Evolutionary conservation across 2,797 vertebrate genomes (phyloP).

Genomic region (Phalanger gymnotis): DNA sequence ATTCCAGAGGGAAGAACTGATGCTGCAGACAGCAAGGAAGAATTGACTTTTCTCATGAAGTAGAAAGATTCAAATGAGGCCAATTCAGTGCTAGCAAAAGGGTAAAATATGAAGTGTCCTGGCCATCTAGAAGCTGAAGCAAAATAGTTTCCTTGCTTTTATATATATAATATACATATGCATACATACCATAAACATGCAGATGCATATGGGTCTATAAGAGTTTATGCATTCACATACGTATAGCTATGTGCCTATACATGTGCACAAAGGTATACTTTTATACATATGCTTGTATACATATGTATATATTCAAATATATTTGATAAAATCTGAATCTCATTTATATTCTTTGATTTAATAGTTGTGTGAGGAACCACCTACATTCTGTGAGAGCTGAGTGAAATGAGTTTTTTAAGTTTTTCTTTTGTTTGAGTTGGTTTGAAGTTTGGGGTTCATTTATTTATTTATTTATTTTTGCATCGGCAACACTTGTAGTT

Average conservation of each 20-base stretch:
- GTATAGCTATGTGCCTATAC: neutral
- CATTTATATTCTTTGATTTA: conserved; percentile 80
- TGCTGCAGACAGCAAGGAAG: conserved; percentile 95
- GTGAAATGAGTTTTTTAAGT: conserved; percentile 80
- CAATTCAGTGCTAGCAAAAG: conserved; percentile 95
- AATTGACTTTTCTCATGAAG: conserved; percentile 98
- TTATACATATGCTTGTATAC: neutral
- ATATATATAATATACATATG: conserved; percentile 50
- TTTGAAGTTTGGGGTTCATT: neutral
- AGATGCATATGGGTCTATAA: no score
- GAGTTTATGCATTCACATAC: no score
- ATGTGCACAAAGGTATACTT: neutral
- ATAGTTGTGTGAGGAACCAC: conserved; percentile 80
- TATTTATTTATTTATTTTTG: conserved; percentile 68
- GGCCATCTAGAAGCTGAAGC: conserved; percentile 94
- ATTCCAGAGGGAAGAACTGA: conserved; percentile 97
- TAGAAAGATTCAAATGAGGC: conserved; percentile 99
- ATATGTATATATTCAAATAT: conserved; percentile 42
- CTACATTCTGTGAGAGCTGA: conserved; percentile 81
- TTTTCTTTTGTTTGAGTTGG: neutral
- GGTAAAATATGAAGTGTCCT: conserved; percentile 96
- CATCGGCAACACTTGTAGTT: conserved; percentile 80
- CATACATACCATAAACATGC: no score
- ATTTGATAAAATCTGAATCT: conserved; percentile 75
- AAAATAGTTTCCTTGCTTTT: conserved; percentile 88